Percentiles rank a stretch among this genome's conserved stretches.
Conservation (phyloP, 2,888 invertebrate species). For the Pseudoips prasinana region DNA sequence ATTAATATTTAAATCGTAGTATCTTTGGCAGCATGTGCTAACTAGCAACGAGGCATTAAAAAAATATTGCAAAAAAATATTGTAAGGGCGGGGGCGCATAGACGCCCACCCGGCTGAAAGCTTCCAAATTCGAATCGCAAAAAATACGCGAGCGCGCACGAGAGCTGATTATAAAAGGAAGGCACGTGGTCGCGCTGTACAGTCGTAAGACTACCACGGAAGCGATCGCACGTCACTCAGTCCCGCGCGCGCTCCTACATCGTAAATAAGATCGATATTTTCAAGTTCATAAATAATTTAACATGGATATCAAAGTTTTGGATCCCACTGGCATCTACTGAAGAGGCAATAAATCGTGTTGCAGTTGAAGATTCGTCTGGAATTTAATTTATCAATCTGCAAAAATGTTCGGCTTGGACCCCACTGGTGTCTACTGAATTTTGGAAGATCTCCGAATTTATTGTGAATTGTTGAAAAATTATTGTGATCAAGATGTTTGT, state of each 20-base stretch:
- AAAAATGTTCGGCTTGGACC: slow-evolving; percentile 65
- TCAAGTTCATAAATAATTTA: slow-evolving; percentile 52
- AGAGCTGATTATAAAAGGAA: slow-evolving; percentile 66
- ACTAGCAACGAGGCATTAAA: slow-evolving; percentile 56
- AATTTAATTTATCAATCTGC: slow-evolving; percentile 22
- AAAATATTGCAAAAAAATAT: slow-evolving; percentile 42
- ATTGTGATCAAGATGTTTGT: slow-evolving; percentile 58
- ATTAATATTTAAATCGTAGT: slow-evolving; percentile 17
- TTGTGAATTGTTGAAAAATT: slow-evolving; percentile 16
- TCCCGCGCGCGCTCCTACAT: slow-evolving; percentile 49
- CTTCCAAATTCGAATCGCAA: slow-evolving; percentile 78
- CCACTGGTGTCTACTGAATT: slow-evolving; percentile 67
- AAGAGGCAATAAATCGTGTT: slow-evolving; percentile 28
- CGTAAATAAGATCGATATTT: slow-evolving; percentile 76
- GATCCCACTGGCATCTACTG: slow-evolving; percentile 77
- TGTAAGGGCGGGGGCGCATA: slow-evolving; percentile 68
- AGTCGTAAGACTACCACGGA: slow-evolving; percentile 60
- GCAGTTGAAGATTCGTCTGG: slow-evolving; percentile 16
- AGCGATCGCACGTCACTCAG: slow-evolving; percentile 56
- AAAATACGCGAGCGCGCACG: slow-evolving; percentile 71
- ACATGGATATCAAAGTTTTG: slow-evolving; percentile 73
- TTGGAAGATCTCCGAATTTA: slow-evolving; percentile 19
- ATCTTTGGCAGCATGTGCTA: slow-evolving; percentile 43
- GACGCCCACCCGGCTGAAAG: slow-evolving; percentile 76
- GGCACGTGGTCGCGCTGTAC: slow-evolving; percentile 68